Evolutionary conservation across 2,888 invertebrate genomes (phyloP), one percentile per base, ranked within the genome.

Genomic region (Palloptera scutellata): DNA sequence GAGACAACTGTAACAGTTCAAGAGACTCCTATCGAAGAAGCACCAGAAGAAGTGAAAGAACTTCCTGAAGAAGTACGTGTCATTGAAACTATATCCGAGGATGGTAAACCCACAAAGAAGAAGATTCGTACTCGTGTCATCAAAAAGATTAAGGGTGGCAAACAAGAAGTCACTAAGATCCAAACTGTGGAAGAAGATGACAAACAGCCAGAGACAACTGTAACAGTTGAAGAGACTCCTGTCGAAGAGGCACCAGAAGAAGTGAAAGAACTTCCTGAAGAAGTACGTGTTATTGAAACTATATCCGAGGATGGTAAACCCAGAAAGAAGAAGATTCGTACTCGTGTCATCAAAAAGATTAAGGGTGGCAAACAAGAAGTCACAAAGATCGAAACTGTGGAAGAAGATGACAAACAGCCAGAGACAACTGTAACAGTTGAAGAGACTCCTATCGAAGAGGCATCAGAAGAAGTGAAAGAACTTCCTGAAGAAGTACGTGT

Each of bases 1-100:
- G 74, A 83, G 64, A 80, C 78, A 8, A 81, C 79, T 6, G 74
- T 77, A 0, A 84, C 81, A 54, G 81, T 86, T 62, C 71, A 71
- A 59, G 73, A 76, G 53, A 63, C 66, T 20, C 73, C 74, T 19
- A 40, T 70, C 15, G 70, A 71, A 10, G 73, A 72, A 42, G n/a
- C 59, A 52, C 66, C 63, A 3, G 69, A 68, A 66, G 42, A 64
- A 53, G 19, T 70, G 1, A 17, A 52, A 15, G 70, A 71, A 48
- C 53, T 71, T 20, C 70, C 68, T 8, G 70, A 71, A 65, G 68
- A 71, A 60, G 68, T 71, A 0, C 55, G 63, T 6, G 57, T 71
- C 8, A 20, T 71, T 13, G 71, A 71, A 55, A 55, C 66, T 11
- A 52, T 71, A 17, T 59, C 71, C 11, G 64, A 69, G 62, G 71